Conservation (phyloP, 2,797 vertebrate species). For the Alauda arvensis region DNA sequence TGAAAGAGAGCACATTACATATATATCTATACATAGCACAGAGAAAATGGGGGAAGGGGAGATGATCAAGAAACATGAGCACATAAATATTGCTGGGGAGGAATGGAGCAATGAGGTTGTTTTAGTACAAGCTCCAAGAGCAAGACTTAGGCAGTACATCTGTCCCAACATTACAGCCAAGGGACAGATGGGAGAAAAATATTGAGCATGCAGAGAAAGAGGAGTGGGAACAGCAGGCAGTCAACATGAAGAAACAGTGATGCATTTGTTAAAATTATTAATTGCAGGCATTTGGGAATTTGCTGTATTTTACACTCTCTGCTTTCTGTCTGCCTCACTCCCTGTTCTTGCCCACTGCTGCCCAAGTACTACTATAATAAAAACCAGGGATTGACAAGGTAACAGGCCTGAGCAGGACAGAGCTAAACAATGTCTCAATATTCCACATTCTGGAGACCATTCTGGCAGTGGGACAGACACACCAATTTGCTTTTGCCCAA, state of each 20-base stretch:
- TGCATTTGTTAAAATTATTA: not conserved
- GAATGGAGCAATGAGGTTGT: not conserved
- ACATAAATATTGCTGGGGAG: not conserved
- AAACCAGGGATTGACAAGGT: not conserved
- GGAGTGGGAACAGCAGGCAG: not conserved
- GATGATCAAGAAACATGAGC: not conserved
- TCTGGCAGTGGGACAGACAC: not conserved
- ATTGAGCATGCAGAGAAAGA: not conserved
- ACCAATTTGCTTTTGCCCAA: not conserved
- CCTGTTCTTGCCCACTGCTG: not conserved
- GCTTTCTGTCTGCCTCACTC: not conserved
- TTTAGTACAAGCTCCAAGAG: not conserved
- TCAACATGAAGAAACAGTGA: not conserved
- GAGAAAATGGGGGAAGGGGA: not conserved
- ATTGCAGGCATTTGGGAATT: not conserved
- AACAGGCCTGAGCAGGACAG: not conserved
- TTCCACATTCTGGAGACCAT: not conserved
- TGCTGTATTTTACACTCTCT: not conserved
- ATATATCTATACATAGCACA: not conserved
- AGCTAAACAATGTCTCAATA: not conserved
- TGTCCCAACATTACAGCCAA: not conserved
- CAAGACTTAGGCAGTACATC: not conserved
- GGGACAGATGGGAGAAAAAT: constrained; percentile 9
- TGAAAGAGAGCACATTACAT: not conserved
- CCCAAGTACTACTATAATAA: not conserved